These are phyloP conservation scores for Stercorarius parasiticus DNA, from an alignment of 2,113 vertebrate species.

Conservation along the genomic window DNA sequence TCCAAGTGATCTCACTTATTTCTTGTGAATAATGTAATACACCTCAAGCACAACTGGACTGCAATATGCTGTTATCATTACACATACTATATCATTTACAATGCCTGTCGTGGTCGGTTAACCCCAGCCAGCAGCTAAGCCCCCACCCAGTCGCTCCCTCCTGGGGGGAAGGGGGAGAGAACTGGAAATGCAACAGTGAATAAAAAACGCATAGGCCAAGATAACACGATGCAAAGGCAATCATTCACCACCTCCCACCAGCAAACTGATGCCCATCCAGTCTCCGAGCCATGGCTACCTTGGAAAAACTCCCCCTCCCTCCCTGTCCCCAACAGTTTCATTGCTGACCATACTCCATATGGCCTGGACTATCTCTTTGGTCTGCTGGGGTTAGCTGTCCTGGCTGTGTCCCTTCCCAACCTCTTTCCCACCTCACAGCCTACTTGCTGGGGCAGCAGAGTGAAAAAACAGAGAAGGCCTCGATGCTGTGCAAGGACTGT, in stretches of 20 bases:
- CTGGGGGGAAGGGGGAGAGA: background rate
- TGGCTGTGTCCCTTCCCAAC: background rate
- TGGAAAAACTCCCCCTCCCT: background rate
- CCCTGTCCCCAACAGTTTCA: background rate
- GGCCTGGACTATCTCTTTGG: background rate
- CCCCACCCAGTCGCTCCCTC: background rate
- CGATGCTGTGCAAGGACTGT: background rate
- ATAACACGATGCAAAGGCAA: background rate
- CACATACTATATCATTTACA: background rate
- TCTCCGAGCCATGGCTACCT: background rate
- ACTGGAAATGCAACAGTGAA: background rate
- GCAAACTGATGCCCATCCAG: background rate
- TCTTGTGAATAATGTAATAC: background rate
- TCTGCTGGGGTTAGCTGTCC: background rate
- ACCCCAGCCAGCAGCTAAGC: background rate
- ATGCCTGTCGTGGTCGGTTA: fast-evolving
- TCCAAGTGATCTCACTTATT: background rate
- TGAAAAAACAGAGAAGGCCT: background rate
- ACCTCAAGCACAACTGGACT: background rate
- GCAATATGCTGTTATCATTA: background rate
- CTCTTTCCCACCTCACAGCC: background rate
- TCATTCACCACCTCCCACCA: background rate
- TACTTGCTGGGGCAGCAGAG: background rate
- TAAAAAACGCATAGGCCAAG: fast-evolving
- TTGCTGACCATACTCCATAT: background rate